Evolutionary conservation across 2,888 invertebrate species (phyloP).

Genomic region (Drosophila buzzatii): DNA sequence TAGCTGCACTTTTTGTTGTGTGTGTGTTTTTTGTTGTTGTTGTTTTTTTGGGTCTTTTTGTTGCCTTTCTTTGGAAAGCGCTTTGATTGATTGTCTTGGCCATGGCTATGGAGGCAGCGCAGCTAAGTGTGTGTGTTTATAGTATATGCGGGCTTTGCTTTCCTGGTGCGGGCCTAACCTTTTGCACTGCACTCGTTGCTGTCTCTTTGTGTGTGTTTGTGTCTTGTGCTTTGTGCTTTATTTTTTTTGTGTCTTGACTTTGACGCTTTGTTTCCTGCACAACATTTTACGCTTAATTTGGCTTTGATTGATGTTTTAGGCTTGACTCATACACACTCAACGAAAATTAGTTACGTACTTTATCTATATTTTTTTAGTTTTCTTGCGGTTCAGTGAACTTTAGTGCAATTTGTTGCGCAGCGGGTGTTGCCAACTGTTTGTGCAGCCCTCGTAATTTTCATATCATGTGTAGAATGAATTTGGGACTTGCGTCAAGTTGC

Average conservation of each 20-base stretch:
- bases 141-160: conserved; percentile 63
- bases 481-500: conserved; percentile 26
- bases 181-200: conserved; percentile 53
- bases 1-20: conserved; percentile 53
- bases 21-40: not conserved
- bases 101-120: conserved; percentile 34
- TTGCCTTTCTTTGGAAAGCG: conserved; percentile 73
- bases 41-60: conserved; percentile 44
- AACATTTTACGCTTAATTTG: conserved; percentile 77
- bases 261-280: conserved; percentile 67
- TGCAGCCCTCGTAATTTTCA: conserved; percentile 54
- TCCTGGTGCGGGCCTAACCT: conserved; percentile 72
- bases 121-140: conserved; percentile 12
- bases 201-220: conserved; percentile 11
- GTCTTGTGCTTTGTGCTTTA: conserved; percentile 27
- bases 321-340: conserved; percentile 36
- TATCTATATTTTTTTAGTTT: conserved; percentile 4
- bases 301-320: conserved; percentile 76
- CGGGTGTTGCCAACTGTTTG: conserved; percentile 26
- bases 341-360: conserved; percentile 48
- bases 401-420: conserved; percentile 14
- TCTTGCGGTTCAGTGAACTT: conserved; percentile 51
- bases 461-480: conserved; percentile 27
- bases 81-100: conserved; percentile 69
- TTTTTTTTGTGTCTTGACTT: conserved; percentile 49